Base-by-base conservation (phyloP, 2,113 vertebrate species). In the Phasianus colchicus region DNA sequence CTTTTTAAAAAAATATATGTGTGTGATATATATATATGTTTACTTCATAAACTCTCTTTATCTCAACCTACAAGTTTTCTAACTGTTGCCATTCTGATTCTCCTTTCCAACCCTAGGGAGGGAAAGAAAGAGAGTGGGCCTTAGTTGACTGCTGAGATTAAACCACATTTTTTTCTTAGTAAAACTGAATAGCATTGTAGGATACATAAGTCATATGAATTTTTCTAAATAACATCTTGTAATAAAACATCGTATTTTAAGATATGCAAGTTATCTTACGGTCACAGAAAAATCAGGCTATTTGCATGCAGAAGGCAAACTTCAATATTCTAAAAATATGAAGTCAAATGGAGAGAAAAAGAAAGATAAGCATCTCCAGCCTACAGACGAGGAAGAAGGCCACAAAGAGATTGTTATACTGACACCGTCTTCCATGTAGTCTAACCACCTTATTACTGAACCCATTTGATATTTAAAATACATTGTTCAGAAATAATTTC, bases 201-300 rank as follows among this genome's bases (percentile, higher is more conserved):
- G 9, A 88, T 54, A 61, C 2, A 43, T 0, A 63, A 84, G 52
- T 32, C 3, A 4, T 4, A 48, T 2, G 8, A 32, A 18, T 24
- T 75, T 34, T 73, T 29, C 43, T 43, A 2, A 82, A 40, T 8
- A 16, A 54, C 1, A 3, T 58, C 70, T 93, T 21, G 7, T 58
- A 78, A 70, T 48, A 63, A 75, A 74, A 9, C 5, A 22, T 4
- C 30, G 7, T n/a, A 54, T 40, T 63, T 82, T 58, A 38, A 71
- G 67, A 5, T 55, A 47, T 4, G 6, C 2, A 67, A 54, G 6
- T 58, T 67, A 30, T 10, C 48, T 2, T 34, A 36, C 0, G 17
- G n/a, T 9, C 7, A 2, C 17, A 79, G 63, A 72, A 82, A 78
- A 75, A 50, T 27, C 47, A n/a, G 6, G 4, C 17, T n/a, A 29